These are phyloP conservation scores for Chymomyza caudatula DNA, from an alignment of 2,888 invertebrate species.

Conservation along the genomic window DNA sequence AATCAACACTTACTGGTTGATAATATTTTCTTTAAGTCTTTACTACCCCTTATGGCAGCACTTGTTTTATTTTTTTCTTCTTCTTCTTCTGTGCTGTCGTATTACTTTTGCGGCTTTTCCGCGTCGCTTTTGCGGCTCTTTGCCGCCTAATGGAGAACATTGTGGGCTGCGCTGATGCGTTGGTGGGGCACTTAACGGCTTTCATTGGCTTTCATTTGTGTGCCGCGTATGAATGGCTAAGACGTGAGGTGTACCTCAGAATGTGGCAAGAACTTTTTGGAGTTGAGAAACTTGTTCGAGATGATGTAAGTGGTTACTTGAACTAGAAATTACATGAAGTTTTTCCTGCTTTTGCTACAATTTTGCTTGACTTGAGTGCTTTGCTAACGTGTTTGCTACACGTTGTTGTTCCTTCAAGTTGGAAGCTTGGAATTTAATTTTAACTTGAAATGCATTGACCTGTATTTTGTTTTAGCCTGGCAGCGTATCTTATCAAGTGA, in stretches of 20 bases:
- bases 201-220: slow-evolving; percentile 40
- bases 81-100: background rate
- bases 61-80: background rate
- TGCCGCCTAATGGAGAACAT: slow-evolving; percentile 45
- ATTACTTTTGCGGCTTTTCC: background rate
- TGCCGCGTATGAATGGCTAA: slow-evolving; percentile 29
- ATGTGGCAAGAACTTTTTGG: slow-evolving; percentile 42
- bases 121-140: background rate
- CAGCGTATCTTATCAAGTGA: slow-evolving; percentile 17
- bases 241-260: slow-evolving; percentile 17
- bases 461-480: slow-evolving; percentile 27
- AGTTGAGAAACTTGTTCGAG: slow-evolving; percentile 61
- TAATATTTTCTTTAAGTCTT: slow-evolving; percentile 3
- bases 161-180: slow-evolving; percentile 28
- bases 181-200: slow-evolving; percentile 54
- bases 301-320: slow-evolving; percentile 54
- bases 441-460: slow-evolving; percentile 46
- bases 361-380: slow-evolving; percentile 30
- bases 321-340: slow-evolving; percentile 24
- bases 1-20: background rate
- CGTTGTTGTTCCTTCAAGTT: slow-evolving; percentile 30
- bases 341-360: background rate
- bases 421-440: slow-evolving; percentile 33
- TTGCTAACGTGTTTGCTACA: slow-evolving; percentile 33
- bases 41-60: background rate